Percentiles rank a stretch among this genome's conserved stretches.
Conservation (phyloP, 1,140 invertebrate species). For the Chymomyza costata region DNA sequence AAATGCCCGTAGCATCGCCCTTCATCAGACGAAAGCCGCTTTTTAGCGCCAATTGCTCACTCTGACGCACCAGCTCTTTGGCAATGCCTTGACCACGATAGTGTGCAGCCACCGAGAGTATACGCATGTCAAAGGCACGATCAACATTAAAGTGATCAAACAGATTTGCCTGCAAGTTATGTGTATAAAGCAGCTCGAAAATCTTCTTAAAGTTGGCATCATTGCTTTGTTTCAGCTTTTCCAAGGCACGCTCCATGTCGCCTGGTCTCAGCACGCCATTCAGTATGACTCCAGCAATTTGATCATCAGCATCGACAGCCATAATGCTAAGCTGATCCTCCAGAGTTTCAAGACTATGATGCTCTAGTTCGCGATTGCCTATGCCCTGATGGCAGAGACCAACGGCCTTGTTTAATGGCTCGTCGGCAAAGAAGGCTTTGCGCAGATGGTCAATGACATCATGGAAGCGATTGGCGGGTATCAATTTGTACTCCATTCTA, state of each 20-base stretch:
- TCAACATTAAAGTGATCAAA: conserved; percentile 81
- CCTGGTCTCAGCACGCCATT: conserved; percentile 80
- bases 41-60: conserved; percentile 80
- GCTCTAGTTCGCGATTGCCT: conserved; percentile 82
- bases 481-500: conserved; percentile 76
- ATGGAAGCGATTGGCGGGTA: conserved; percentile 77
- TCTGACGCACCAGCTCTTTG: conserved; percentile 81
- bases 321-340: conserved; percentile 84
- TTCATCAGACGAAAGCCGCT: conserved; percentile 85
- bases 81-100: conserved; percentile 84
- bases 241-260: conserved; percentile 78
- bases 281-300: conserved; percentile 82
- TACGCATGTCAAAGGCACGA: conserved; percentile 86
- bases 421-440: conserved; percentile 85
- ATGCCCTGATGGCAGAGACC: conserved; percentile 81
- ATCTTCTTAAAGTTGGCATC: conserved; percentile 82
- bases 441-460: conserved; percentile 83
- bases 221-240: conserved; percentile 77
- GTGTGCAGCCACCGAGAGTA: conserved; percentile 83
- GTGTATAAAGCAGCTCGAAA: conserved; percentile 80
- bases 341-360: conserved; percentile 82
- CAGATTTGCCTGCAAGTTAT: conserved; percentile 80
- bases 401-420: conserved; percentile 86
- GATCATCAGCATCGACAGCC: conserved; percentile 73
- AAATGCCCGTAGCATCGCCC: conserved; percentile 86